Base-by-base conservation (phyloP, 2,888 invertebrate genomes). In the Luperina testacea region DNA sequence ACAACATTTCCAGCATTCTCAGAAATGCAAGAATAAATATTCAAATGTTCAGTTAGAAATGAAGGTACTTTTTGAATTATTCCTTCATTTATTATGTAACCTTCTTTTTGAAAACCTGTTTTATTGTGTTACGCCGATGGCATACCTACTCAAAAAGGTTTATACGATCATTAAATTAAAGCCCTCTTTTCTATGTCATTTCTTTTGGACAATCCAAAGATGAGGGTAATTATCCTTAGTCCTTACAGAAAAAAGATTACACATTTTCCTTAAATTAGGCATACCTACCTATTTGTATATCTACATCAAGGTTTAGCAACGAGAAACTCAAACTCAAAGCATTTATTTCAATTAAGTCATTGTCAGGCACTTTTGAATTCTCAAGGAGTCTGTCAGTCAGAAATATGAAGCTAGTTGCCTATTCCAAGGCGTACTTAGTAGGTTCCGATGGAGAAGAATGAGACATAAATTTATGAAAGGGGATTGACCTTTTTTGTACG, bases 1-100 rank as follows among this genome's bases (percentile, higher is more conserved):
- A 71, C 51, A 63, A 75, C 57, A 67, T 42, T 76, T 70, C 38
- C 20, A n/a, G 53, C 1, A 61, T 80, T 75, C 72, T 53, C 6
- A 24, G 76, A 83, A 79, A 71, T 17, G 48, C 27, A 59, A 27
- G 15, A 57, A 42, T 51, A 32, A n/a, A n/a, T 70, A 70, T 57
- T 38, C 6, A 38, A 32, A 32, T 53, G 9, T 59, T 77, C 15
- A 63, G 61, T 3, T 53, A 42, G n/a, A 53, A 38, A n/a, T 38
- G 1, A 38, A 61, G 9, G 17, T 27, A n/a, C 17, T 0, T 27
- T 71, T 78, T 78, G 2, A 48, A 57, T 53, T 57, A 32, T 24
- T 20, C 20, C 2, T 74, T 45, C n/a, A 6, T 78, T 53, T 32
- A 15, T 15, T n/a, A 63, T 11, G 15, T 63, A 42, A 45, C n/a